phyloP scores from a whole-genome alignment of 2,888 invertebrate species.

The Stenodema calcarata region DNA sequence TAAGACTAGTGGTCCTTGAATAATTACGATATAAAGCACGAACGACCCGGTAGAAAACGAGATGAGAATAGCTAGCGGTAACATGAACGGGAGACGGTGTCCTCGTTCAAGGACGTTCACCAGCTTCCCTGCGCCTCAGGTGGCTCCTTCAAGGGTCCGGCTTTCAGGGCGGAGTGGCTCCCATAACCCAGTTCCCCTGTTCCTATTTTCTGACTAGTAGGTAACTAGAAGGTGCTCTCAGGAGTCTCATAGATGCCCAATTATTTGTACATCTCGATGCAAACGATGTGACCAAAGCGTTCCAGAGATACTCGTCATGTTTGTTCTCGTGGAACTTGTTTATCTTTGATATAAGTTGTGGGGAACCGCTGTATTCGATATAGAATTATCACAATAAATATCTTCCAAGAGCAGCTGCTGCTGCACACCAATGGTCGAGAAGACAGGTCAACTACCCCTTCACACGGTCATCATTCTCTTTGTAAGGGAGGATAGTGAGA shows the following conservation, averaged over 20 bases:
- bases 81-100: conserved; percentile 36
- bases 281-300: neutral
- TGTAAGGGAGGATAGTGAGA: no score
- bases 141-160: neutral
- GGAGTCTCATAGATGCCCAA: neutral
- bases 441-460: no score
- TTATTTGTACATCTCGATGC: neutral
- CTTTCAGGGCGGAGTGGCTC: conserved; percentile 11
- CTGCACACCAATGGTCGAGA: no score
- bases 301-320: neutral
- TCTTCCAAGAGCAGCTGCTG: no score
- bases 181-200: conserved; percentile 25
- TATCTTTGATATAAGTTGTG: neutral
- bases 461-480: no score
- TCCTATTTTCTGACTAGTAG: neutral
- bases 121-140: neutral
- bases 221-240: neutral
- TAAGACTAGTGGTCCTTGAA: neutral
- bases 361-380: no score
- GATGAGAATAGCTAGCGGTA: conserved; percentile 35
- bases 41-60: neutral
- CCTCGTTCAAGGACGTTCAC: conserved; percentile 46
- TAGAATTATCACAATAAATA: no score
- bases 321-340: neutral
- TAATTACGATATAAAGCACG: neutral